Evolutionary conservation across 64 coral and sea anemone species (phyloP), one percentile per base, ranked within the genome.

Genomic region (Acropora yongei): DNA sequence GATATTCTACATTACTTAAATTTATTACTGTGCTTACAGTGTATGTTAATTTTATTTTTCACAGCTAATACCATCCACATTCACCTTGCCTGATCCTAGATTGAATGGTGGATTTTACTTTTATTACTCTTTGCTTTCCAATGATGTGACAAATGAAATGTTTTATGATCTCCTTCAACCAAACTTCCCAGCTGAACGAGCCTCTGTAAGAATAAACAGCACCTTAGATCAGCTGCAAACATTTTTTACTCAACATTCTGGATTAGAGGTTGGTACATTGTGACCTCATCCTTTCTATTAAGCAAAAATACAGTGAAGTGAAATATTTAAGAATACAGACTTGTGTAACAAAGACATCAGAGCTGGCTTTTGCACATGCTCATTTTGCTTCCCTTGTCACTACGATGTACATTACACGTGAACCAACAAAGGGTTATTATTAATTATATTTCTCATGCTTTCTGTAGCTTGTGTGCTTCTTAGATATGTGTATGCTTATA

Each of bases 81-180:
- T 99, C 67, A 81, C 87, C 74, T 79, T 99, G 42, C 69, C 92
- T 61, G 97, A 99, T 58, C 95, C 92, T 3, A 90, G 80, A 67
- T 66, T 93, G 49, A 94, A 91, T 80, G 94, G 94, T 57, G 97
- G 97, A 50, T 99, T 99, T 79, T 99, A 99, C 43, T 99, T 99
- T 75, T 93, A 99, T 75, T 99, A 99, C 79, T 96, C 91, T 1
- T 89, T 99, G 19, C 78, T 99, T 8, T 86, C 94, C 18, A 99
- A 99, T 72, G 91, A 96, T 20, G 97, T 99, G 8, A 93, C 97
- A n/a, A 99, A 96, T 80, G 97, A 96, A 49, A 80, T 89, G 8
- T 99, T 99, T 73, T 77, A 88, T 57, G 97, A 99, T n/a, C 94
- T 99, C 8, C 89, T 99, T 0, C 94, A 99, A 60, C 97, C 97